phyloP scores from a whole-genome alignment of 2,113 vertebrate species.

The Lasiurus borealis region DNA sequence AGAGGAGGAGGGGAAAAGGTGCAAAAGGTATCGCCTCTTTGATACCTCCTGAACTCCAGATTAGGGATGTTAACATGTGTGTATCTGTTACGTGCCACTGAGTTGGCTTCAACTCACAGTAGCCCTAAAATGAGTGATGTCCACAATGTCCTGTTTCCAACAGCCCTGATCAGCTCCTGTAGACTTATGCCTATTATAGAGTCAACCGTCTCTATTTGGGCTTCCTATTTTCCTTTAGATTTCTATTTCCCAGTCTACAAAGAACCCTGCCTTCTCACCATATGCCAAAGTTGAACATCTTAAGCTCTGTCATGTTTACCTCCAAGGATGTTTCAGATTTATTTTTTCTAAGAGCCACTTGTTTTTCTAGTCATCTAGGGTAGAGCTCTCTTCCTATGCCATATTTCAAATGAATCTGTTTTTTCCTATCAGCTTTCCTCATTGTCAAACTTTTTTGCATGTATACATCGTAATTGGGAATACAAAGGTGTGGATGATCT shows the following conservation, averaged over 20 bases:
- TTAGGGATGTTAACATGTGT: not conserved
- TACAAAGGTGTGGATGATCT: not conserved
- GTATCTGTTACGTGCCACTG: not conserved
- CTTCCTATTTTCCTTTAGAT: not conserved
- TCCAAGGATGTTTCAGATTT: not conserved
- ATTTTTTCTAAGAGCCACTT: not conserved
- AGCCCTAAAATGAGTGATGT: not conserved
- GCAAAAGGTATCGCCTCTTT: fast-evolving
- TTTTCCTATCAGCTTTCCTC: not conserved
- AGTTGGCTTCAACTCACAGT: not conserved
- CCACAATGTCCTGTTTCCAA: not conserved
- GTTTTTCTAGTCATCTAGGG: not conserved
- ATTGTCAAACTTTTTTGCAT: not conserved
- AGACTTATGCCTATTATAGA: not conserved
- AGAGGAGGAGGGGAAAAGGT: not conserved
- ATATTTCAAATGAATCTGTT: not conserved
- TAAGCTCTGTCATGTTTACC: not conserved
- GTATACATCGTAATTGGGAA: not conserved
- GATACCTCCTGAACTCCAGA: not conserved
- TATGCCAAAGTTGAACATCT: not conserved
- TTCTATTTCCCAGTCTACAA: not conserved
- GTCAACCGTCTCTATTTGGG: not conserved
- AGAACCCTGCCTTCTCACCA: not conserved
- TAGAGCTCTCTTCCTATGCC: not conserved
- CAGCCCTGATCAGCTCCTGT: not conserved